Percentiles rank a stretch among this genome's conserved stretches.
Evolutionary conservation across 2,113 vertebrate genomes (phyloP).

Genomic region (Nettapus auritus): DNA sequence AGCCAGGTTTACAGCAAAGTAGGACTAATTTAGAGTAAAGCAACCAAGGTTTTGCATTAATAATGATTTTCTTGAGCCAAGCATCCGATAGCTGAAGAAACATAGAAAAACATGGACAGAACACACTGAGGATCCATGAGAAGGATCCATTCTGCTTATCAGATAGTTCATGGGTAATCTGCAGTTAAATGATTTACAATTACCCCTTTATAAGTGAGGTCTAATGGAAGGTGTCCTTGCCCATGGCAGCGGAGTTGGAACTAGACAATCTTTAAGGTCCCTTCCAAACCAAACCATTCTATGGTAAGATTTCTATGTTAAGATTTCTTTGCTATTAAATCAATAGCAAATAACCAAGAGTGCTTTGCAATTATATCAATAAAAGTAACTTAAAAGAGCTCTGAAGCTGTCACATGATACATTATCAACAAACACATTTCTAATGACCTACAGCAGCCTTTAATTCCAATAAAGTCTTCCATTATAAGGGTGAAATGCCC

Average conservation of each 20-base stretch:
- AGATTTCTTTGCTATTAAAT: conserved; percentile 39
- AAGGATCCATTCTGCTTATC: not conserved
- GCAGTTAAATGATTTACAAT: conserved; percentile 18
- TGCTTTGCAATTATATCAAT: conserved; percentile 47
- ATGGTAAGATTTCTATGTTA: not conserved
- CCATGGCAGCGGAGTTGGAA: too few species aligned
- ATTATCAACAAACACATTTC: conserved; percentile 62
- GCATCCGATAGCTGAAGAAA: conserved; percentile 1
- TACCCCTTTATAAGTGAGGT: conserved; percentile 1
- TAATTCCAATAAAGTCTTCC: conserved; percentile 65
- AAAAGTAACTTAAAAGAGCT: conserved; percentile 60
- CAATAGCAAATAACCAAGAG: conserved; percentile 51
- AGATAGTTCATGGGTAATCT: conserved; percentile 46
- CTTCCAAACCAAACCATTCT: too few species aligned
- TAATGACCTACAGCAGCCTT: conserved; percentile 55
- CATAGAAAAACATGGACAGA: not conserved
- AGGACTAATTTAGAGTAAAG: not conserved
- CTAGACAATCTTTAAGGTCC: too few species aligned
- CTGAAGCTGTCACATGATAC: conserved; percentile 35
- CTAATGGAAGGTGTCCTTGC: too few species aligned
- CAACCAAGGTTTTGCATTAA: not conserved
- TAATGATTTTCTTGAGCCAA: not conserved
- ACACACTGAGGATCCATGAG: not conserved
- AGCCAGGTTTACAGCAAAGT: not conserved
- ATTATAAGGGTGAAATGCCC: conserved; percentile 22